These are phyloP conservation scores for Kryptolebias marmoratus DNA, from an alignment of 2,113 vertebrate species.

Conservation along the genomic window DNA sequence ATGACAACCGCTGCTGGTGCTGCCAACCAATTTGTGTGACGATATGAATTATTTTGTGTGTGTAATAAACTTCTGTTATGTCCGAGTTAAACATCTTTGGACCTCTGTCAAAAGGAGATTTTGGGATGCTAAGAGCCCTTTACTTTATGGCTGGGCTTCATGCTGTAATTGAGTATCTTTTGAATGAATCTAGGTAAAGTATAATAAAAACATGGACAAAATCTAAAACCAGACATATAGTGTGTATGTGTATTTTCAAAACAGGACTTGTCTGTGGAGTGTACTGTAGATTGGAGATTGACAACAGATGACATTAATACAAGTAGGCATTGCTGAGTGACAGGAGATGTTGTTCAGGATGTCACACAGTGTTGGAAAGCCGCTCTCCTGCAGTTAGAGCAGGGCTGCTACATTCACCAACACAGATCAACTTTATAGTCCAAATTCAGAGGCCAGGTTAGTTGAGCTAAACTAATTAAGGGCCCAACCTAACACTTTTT, in stretches of 20 bases:
- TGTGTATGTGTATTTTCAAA: background rate
- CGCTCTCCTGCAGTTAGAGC: too few relatives aligned
- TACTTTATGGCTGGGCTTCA: too few relatives aligned
- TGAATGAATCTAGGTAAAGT: too few relatives aligned
- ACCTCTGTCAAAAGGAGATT: background rate
- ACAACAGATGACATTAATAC: slow-evolving; percentile 6
- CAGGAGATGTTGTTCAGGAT: too few relatives aligned
- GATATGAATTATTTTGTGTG: slow-evolving; percentile 1
- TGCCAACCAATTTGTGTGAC: slow-evolving; percentile 5
- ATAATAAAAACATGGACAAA: too few relatives aligned
- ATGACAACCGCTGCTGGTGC: slow-evolving; percentile 7
- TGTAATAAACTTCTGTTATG: background rate
- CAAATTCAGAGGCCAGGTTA: too few relatives aligned
- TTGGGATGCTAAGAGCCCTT: background rate
- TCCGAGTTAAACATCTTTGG: background rate
- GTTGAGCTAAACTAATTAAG: too few relatives aligned
- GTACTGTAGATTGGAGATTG: slow-evolving; percentile 12
- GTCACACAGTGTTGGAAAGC: too few relatives aligned
- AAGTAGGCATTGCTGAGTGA: background rate
- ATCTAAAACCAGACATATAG: background rate
- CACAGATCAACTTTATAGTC: too few relatives aligned
- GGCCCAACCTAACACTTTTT: too few relatives aligned
- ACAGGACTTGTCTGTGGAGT: background rate
- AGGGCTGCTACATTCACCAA: too few relatives aligned
- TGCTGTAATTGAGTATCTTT: too few relatives aligned